Conservation (phyloP, 2,797 vertebrate genomes). For the Momotus momota region DNA sequence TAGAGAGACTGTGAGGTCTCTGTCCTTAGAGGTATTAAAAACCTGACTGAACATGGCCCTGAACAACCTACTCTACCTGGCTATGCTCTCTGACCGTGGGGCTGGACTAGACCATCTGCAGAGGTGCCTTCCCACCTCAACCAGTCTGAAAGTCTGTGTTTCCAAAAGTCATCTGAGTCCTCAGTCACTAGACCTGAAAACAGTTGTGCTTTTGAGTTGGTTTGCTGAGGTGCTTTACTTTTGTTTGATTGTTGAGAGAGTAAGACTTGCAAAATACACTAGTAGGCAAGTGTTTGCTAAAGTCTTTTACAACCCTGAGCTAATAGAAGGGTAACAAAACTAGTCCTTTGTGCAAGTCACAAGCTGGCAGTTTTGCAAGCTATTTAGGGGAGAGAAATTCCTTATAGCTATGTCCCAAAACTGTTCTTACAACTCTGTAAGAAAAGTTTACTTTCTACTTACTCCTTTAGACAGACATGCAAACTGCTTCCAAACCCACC, state of each 20-base stretch:
- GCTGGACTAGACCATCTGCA: background rate
- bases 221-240: background rate
- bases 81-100: background rate
- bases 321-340: background rate
- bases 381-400: background rate
- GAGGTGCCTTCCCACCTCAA: background rate
- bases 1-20: background rate
- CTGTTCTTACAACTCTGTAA: background rate
- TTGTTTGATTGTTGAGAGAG: background rate
- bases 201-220: background rate
- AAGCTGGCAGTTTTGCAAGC: background rate
- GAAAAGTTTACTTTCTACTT: background rate
- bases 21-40: background rate
- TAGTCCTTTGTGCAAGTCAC: background rate
- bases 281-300: background rate
- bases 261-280: background rate
- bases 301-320: background rate
- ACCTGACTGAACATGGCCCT: background rate
- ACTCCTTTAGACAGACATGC: background rate
- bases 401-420: background rate
- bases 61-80: background rate
- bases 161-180: background rate
- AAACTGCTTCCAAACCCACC: background rate
- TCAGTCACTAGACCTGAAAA: background rate
- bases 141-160: background rate